Conservation (phyloP, 2,888 invertebrate genomes). For the Tiliacea citrago region DNA sequence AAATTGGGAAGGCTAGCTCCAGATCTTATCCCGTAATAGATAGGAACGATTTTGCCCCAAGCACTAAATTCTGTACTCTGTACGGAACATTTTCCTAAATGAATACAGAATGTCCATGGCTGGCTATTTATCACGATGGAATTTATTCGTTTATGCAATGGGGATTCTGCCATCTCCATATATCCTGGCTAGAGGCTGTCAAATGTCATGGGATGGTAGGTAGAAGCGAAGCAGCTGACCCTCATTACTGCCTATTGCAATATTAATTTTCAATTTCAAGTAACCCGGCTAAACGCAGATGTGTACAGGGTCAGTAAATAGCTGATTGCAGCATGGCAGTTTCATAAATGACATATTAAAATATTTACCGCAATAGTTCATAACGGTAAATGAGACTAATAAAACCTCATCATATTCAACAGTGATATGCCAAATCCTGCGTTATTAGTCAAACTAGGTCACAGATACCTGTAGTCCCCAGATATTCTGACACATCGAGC, state of each 20-base stretch:
- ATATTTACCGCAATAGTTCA: constrained; percentile 7
- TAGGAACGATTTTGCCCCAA: constrained; percentile 44
- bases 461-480: constrained; percentile 32
- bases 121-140: neutral
- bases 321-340: neutral
- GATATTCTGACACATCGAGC: neutral
- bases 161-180: neutral
- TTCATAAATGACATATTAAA: constrained; percentile 9
- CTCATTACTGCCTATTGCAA: constrained; percentile 18
- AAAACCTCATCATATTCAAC: constrained; percentile 17
- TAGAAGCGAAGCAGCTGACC: neutral
- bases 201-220: neutral
- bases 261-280: constrained; percentile 42
- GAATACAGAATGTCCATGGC: neutral
- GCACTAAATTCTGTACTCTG: constrained; percentile 37
- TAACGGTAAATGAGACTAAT: neutral
- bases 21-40: constrained; percentile 57
- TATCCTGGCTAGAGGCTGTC: neutral
- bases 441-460: constrained; percentile 17
- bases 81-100: constrained; percentile 17
- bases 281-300: neutral
- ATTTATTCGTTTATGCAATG: neutral
- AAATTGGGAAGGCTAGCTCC: constrained; percentile 55
- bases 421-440: neutral
- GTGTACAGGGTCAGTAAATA: constrained; percentile 6